Evolutionary conservation across 2,797 vertebrate species (phyloP), one percentile per base, ranked within the genome.

Genomic region (Pachyuromys duprasi): DNA sequence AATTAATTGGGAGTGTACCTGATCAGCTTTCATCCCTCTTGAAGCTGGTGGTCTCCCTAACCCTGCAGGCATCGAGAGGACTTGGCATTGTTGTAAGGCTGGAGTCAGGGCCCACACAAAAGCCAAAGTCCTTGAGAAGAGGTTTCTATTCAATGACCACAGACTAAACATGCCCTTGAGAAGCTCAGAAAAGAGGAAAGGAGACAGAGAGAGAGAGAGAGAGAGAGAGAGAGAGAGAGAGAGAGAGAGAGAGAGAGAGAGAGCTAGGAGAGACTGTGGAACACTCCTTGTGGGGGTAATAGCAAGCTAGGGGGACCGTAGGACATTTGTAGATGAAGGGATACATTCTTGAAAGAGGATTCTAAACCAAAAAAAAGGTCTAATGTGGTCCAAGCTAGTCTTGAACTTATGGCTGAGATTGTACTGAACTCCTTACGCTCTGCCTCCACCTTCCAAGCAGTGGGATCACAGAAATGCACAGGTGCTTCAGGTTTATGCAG

Each of bases 1-100:
- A 82, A 78, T 91, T 94, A 93, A 72, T 82, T 42, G 82, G 69
- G 8, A 65, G 76, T 88, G 55, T 17, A 22, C 69, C 53, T 53
- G 69, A 62, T 67, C 90, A 55, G 53, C 42, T 67, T 86, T 75
- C 67, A 53, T 9, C 17, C 65, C 53, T 7, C 14, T 93, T 91
- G 86, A 83, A 82, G 87, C 62, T 15, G 87, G 70, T 93, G 65
- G 33, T 69, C 15, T 87, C 76, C 22, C 22, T 72, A 63, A 53
- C 60, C 67, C 90, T 67, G 0, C 33, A 8, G 31, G 20, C 86
- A 84, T 91, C 75, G 72, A 81, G 83, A 78, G 18, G 81, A 55
- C 45, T 13, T 75, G 36, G 49, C 14, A 17, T 45, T 82, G 33
- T 22, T 45, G 3, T 79, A 67, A 86, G 57, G 24, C 72, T 96